phyloP scores from a whole-genome alignment of 2,888 invertebrate genomes.

The Drosophila tripunctata region DNA sequence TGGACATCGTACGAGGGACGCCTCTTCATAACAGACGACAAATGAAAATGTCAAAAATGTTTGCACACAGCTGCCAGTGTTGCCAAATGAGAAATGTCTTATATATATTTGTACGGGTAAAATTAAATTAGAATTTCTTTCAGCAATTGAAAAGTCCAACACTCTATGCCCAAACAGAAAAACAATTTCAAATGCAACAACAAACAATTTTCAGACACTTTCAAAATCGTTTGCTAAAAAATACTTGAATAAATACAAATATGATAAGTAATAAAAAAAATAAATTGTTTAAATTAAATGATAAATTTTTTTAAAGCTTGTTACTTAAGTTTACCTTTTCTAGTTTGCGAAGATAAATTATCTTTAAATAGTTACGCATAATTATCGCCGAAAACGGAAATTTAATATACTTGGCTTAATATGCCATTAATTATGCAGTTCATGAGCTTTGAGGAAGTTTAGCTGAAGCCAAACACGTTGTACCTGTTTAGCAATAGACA shows the following conservation, averaged over 20 bases:
- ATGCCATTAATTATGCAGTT: conserved; percentile 50
- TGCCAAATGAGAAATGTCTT: conserved; percentile 63
- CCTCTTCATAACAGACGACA: conserved; percentile 73
- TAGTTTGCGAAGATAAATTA: neutral
- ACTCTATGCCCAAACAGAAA: neutral
- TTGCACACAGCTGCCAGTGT: conserved; percentile 39
- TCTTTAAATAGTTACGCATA: conserved; percentile 9
- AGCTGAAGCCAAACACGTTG: conserved; percentile 16
- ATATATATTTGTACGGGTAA: conserved; percentile 26
- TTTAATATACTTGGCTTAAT: conserved; percentile 21
- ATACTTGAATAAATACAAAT: neutral
- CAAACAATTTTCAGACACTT: neutral
- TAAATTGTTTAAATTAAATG: neutral
- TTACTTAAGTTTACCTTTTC: no score
- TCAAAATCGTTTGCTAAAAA: neutral
- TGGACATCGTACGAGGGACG: neutral
- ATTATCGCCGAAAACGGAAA: conserved; percentile 9
- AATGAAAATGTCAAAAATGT: conserved; percentile 76
- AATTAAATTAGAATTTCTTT: conserved; percentile 50
- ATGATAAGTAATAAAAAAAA: neutral
- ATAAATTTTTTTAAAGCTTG: no score
- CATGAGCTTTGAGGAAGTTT: conserved; percentile 31
- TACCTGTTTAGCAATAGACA: conserved; percentile 43
- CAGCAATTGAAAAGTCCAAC: conserved; percentile 16
- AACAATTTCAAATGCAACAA: conserved; percentile 3